Conservation (phyloP, 2,888 invertebrate species). For the Rhamphomyia laevipes region DNA sequence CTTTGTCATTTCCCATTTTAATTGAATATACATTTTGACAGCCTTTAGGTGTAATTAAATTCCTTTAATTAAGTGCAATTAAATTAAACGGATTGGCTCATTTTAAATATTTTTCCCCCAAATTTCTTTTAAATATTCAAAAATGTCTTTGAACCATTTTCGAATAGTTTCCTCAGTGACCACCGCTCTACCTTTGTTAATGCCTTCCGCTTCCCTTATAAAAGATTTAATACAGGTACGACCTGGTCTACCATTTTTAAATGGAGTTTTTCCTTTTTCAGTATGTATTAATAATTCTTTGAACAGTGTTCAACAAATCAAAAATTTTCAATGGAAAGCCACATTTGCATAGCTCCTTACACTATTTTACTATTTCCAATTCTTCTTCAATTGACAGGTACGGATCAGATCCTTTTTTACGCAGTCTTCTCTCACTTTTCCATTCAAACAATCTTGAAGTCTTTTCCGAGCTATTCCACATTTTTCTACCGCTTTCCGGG, state of each 20-base stretch:
- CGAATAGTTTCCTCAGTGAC: not conserved
- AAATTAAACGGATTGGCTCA: too few species aligned
- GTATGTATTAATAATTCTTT: slow-evolving; percentile 7
- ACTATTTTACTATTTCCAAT: not conserved
- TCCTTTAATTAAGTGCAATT: too few species aligned
- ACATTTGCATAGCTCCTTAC: not conserved
- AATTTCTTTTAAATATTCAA: not conserved
- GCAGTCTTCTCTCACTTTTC: not conserved
- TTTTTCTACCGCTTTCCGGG: not conserved
- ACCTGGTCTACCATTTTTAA: not conserved
- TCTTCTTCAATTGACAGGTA: not conserved
- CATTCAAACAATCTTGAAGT: not conserved
- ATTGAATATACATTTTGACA: not conserved
- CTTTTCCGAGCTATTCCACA: not conserved
- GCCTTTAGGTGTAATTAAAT: not conserved
- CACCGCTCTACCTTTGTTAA: not conserved
- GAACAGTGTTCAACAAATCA: slow-evolving; percentile 4
- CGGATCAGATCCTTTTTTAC: not conserved
- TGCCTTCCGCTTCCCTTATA: not conserved
- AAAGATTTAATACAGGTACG: not conserved
- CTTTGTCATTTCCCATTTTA: not conserved
- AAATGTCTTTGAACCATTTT: not conserved
- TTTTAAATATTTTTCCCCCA: not conserved
- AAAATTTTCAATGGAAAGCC: not conserved
- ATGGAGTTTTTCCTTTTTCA: not conserved